phyloP scores from a whole-genome alignment of 2,888 invertebrate species.

The Gymnosoma rotundatum region DNA sequence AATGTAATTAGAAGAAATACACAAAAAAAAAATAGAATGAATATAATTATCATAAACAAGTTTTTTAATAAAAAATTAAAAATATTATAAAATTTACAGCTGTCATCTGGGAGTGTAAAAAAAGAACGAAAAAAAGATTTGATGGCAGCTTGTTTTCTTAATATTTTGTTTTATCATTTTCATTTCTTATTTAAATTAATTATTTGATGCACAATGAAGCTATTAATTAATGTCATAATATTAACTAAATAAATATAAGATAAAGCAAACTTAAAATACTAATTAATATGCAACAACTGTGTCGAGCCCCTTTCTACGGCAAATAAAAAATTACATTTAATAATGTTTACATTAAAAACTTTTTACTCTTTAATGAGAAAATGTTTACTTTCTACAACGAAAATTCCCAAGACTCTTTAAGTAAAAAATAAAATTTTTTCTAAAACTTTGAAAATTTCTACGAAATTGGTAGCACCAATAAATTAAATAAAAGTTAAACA shows the following conservation, averaged over 20 bases:
- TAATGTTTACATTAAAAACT: background rate
- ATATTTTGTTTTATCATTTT: conserved; percentile 6
- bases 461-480: too few species aligned
- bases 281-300: conserved; percentile 25
- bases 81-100: background rate
- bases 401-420: background rate
- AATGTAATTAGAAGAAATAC: conserved; percentile 11
- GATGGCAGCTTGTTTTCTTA: conserved; percentile 1
- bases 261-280: background rate
- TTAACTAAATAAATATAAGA: background rate
- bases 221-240: conserved; percentile 26
- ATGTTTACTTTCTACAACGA: too few species aligned
- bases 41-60: background rate
- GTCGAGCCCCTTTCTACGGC: background rate
- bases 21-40: background rate
- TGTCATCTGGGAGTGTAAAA: too few species aligned
- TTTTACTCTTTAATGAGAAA: too few species aligned
- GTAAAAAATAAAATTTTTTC: too few species aligned
- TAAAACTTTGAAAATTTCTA: too few species aligned
- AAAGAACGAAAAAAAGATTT: too few species aligned
- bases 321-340: background rate
- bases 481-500: too few species aligned
- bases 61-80: background rate
- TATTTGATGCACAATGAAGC: conserved; percentile 26
- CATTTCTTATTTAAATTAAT: background rate